Percentiles rank a stretch among this genome's conserved stretches.
These are phyloP conservation scores for Heterodera carotae DNA, from an alignment of 1,140 invertebrate species.

Conservation along the genomic window DNA sequence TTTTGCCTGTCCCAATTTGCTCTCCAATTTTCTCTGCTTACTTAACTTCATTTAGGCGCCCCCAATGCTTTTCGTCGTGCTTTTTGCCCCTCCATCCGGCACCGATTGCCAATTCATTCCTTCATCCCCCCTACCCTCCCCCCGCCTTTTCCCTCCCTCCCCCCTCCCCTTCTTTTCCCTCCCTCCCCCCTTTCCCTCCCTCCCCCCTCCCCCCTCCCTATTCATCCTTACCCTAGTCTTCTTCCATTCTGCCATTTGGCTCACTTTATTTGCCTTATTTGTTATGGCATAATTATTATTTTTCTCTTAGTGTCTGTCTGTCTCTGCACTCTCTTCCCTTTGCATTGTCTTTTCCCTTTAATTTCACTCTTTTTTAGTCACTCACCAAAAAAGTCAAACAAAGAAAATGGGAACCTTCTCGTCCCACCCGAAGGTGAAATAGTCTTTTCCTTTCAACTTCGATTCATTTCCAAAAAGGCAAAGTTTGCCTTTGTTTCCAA, in stretches of 20 bases:
- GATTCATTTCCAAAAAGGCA: background rate
- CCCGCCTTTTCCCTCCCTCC: no score
- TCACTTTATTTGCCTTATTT: background rate
- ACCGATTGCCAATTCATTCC: no score
- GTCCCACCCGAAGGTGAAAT: no score
- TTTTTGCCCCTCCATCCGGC: no score
- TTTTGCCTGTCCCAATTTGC: no score
- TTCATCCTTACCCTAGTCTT: no score
- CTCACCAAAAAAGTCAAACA: background rate
- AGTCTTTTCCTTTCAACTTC: background rate
- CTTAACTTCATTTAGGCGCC: no score
- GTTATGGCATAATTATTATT: no score
- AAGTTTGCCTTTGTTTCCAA: no score
- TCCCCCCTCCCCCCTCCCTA: background rate
- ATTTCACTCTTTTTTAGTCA: background rate
- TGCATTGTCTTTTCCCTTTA: background rate
- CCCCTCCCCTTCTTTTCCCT: background rate
- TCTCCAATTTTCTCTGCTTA: no score
- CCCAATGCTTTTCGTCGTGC: no score
- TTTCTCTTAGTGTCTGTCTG: background rate
- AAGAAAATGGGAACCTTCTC: background rate
- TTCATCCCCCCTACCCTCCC: no score
- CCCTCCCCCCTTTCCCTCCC: background rate
- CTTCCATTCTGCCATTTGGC: background rate
- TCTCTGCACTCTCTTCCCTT: background rate